A percentile compares a stretch with the other conserved stretches of the same genome.
Conservation (phyloP, 2,888 invertebrate genomes). For the Harpagoxenus sublaevis region DNA sequence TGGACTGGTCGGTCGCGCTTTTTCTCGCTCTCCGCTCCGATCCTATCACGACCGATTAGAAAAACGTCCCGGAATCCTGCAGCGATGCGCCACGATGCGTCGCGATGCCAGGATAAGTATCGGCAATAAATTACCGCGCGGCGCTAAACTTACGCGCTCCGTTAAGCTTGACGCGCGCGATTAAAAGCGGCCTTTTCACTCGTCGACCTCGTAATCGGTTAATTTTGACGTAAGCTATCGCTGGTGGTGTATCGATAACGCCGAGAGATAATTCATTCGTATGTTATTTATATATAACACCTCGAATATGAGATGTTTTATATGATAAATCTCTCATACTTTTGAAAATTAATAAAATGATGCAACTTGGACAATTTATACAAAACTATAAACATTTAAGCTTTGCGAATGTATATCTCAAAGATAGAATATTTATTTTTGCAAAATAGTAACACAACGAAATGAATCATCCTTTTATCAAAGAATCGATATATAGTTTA, state of each 20-base stretch:
- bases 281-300: neutral
- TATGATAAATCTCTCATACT: too few species aligned
- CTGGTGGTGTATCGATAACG: neutral
- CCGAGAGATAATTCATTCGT: neutral
- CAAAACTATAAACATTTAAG: neutral
- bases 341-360: neutral
- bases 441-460: neutral
- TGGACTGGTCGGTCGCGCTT: slow-evolving; percentile 10
- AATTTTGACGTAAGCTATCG: slow-evolving; percentile 35
- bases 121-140: slow-evolving; percentile 57
- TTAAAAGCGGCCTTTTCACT: slow-evolving; percentile 34
- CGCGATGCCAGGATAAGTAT: slow-evolving; percentile 66
- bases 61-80: slow-evolving; percentile 68
- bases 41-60: slow-evolving; percentile 17
- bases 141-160: slow-evolving; percentile 47
- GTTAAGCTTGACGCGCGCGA: slow-evolving; percentile 58
- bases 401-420: neutral
- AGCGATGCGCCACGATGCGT: slow-evolving; percentile 64
- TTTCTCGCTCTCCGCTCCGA: slow-evolving; percentile 22
- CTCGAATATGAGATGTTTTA: neutral
- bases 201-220: slow-evolving; percentile 13
- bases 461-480: neutral
- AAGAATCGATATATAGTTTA: neutral
- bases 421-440: neutral
- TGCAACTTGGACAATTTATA: neutral